These are phyloP conservation scores for Holothuria glaberrima DNA, from an alignment of 35 echinoderm and acorn worm species.

Conservation along the genomic window DNA sequence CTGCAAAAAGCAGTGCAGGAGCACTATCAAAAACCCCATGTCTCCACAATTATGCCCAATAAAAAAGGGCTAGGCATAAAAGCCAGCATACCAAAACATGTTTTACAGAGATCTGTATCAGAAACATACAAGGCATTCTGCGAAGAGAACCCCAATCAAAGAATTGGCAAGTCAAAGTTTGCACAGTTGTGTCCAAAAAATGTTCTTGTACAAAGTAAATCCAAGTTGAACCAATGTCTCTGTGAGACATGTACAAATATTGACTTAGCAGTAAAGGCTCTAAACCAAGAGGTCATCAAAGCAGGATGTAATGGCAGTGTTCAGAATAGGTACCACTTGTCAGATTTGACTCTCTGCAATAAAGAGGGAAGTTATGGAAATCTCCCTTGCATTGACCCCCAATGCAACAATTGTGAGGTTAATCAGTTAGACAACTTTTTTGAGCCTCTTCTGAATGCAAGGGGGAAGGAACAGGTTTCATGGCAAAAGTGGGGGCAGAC, in stretches of 20 bases:
- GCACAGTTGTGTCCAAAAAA: slow-evolving; percentile 6
- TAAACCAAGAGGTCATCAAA: slow-evolving; percentile 5
- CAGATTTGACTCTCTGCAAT: neutral
- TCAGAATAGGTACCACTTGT: neutral
- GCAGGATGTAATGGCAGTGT: neutral
- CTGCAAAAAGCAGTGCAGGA: neutral
- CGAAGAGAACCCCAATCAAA: neutral
- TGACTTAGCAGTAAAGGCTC: slow-evolving; percentile 20
- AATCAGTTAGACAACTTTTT: neutral
- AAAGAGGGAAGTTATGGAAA: neutral
- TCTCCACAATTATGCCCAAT: slow-evolving; percentile 27
- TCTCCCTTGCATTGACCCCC: slow-evolving; percentile 18
- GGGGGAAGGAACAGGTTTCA: neutral
- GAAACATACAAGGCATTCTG: slow-evolving; percentile 35
- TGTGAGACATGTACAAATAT: slow-evolving; percentile 29
- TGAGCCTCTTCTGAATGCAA: neutral
- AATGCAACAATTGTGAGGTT: neutral
- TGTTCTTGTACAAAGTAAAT: slow-evolving; percentile 29
- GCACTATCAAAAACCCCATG: slow-evolving; percentile 29
- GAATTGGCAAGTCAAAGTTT: neutral
- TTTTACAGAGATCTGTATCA: slow-evolving; percentile 23
- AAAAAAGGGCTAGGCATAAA: slow-evolving; percentile 2
- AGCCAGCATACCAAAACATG: slow-evolving; percentile 14
- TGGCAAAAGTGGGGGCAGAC: slow-evolving; percentile 5
- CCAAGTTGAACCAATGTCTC: slow-evolving; percentile 22